Percentiles rank a stretch among this genome's conserved stretches.
These are phyloP conservation scores for Hipparchia semele DNA, from an alignment of 2,888 invertebrate genomes.

Conservation along the genomic window DNA sequence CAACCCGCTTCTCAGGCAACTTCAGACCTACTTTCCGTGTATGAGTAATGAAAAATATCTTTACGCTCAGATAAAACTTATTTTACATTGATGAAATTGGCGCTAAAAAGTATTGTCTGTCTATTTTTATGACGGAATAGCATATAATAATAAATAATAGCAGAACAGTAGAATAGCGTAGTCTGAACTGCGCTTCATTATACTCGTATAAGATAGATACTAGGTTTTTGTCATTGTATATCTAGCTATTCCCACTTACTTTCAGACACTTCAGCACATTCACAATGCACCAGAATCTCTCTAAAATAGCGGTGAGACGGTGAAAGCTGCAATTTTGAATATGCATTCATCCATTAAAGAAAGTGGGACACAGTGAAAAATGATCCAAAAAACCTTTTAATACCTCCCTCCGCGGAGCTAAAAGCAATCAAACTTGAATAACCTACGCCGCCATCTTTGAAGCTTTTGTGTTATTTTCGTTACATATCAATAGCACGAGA, in stretches of 20 bases:
- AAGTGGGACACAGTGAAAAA: slow-evolving; percentile 30
- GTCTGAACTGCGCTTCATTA: no score
- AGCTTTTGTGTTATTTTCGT: slow-evolving; percentile 9
- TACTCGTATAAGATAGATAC: background rate
- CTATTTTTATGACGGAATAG: no score
- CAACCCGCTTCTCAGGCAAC: no score
- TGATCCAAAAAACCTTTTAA: slow-evolving; percentile 28
- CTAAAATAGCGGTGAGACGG: slow-evolving; percentile 22
- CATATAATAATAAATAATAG: no score
- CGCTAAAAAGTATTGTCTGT: no score
- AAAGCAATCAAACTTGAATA: slow-evolving; percentile 26
- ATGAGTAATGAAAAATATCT: no score
- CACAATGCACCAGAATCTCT: slow-evolving; percentile 17
- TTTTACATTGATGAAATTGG: no score
- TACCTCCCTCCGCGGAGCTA: slow-evolving; percentile 14
- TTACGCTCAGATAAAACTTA: no score
- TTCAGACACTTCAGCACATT: slow-evolving; percentile 3
- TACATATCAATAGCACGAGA: slow-evolving; percentile 8
- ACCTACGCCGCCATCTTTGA: slow-evolving; percentile 19
- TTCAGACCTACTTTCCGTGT: no score
- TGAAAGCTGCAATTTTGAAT: slow-evolving; percentile 27
- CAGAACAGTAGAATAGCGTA: no score
- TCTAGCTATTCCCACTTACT: background rate
- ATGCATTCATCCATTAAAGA: slow-evolving; percentile 31
- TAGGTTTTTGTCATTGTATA: background rate